Conservation (phyloP, 2,888 invertebrate species). For the Orchesella flavescens region DNA sequence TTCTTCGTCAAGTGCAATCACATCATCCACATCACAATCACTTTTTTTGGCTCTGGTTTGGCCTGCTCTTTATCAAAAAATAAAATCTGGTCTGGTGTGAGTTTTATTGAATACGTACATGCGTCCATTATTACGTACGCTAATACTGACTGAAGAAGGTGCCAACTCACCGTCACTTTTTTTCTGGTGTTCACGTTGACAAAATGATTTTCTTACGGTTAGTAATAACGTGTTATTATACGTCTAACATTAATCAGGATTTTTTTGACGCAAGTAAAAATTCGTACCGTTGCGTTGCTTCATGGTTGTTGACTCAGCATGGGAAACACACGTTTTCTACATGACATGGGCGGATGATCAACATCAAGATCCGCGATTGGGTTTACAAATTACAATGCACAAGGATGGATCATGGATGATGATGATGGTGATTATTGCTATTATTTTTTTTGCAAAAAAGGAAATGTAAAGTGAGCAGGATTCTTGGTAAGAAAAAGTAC, state of each 20-base stretch:
- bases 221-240: too few relatives aligned
- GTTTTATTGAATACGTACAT: too few relatives aligned
- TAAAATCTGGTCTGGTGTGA: too few relatives aligned
- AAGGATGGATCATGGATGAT: background rate
- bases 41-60: background rate
- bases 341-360: slow-evolving; percentile 54
- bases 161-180: slow-evolving; percentile 20
- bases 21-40: background rate
- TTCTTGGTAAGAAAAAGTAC: background rate
- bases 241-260: slow-evolving; percentile 30
- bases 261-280: slow-evolving; percentile 50
- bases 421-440: background rate
- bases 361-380: background rate
- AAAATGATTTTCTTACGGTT: slow-evolving; percentile 21
- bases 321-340: slow-evolving; percentile 39
- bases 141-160: background rate
- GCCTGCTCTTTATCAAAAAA: too few relatives aligned
- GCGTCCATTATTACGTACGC: background rate
- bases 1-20: background rate
- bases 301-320: slow-evolving; percentile 58
- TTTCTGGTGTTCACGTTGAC: slow-evolving; percentile 11
- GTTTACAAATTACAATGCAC: too few relatives aligned
- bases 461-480: slow-evolving; percentile 21
- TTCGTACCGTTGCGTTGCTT: slow-evolving; percentile 20
- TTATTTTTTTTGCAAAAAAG: slow-evolving; percentile 7